Percentiles rank a stretch among this genome's conserved stretches.
Conservation (phyloP, 2,113 vertebrate genomes). For the Lichenostomus cassidix region DNA sequence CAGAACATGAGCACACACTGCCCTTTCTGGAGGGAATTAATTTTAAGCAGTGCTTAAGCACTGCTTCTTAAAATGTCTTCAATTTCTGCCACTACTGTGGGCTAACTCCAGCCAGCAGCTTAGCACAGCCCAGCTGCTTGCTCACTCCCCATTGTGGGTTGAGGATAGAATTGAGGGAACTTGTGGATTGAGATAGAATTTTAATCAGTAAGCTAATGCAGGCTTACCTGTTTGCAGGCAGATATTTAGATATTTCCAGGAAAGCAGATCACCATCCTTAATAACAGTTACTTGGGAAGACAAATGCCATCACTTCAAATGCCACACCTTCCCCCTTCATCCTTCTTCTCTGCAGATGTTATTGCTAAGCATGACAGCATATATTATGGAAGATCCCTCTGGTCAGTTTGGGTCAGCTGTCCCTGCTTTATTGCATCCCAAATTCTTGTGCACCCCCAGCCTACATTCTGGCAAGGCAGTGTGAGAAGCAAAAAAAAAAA, state of each 20-base stretch:
- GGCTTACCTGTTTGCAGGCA: accelerated
- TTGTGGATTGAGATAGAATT: not conserved
- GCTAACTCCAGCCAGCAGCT: not conserved
- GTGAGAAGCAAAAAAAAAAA: not conserved
- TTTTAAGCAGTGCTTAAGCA: not conserved
- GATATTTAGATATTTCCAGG: not conserved
- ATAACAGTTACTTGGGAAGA: not conserved
- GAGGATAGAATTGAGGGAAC: not conserved
- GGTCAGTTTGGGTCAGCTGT: not conserved
- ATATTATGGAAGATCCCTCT: not conserved
- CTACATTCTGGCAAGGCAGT: not conserved
- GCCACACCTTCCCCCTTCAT: not conserved
- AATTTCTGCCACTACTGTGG: not conserved
- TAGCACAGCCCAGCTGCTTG: not conserved
- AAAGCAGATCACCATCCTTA: not conserved
- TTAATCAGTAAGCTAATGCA: not conserved
- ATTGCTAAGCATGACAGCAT: not conserved
- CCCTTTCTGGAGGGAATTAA: not conserved
- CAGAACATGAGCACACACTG: not conserved
- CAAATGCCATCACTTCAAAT: not conserved
- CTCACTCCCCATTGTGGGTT: not conserved
- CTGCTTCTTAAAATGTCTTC: not conserved
- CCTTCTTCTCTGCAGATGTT: not conserved
- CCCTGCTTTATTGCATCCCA: not conserved
- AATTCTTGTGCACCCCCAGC: not conserved